Evolutionary conservation across 2,113 vertebrate genomes (phyloP).

Genomic region (Climacteris rufus): DNA sequence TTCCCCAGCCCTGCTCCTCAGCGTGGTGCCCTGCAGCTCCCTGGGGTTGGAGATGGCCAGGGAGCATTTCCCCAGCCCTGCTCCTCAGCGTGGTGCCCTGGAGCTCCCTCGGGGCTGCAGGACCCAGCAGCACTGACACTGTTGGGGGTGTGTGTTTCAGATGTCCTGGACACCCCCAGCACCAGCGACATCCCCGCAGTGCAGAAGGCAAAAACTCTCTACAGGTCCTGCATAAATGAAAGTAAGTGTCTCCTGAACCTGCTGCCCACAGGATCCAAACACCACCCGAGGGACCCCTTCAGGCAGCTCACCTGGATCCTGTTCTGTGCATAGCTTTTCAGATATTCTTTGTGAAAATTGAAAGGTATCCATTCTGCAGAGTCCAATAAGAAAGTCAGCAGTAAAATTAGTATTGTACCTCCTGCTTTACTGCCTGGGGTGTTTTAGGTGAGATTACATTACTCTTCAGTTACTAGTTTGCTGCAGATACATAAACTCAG

Average conservation of each 20-base stretch:
- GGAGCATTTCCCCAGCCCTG: neutral
- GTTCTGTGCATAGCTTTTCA: neutral
- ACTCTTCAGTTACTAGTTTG: neutral
- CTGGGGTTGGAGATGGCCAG: neutral
- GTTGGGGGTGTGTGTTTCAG: slow-evolving; percentile 64
- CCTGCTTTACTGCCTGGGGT: neutral
- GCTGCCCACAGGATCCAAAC: rapidly evolving
- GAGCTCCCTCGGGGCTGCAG: neutral
- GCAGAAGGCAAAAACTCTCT: slow-evolving; percentile 90
- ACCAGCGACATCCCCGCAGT: slow-evolving; percentile 75
- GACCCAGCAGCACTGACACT: neutral
- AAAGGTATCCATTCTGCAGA: neutral
- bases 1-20: neutral
- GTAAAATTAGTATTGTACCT: neutral
- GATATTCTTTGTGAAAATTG: neutral
- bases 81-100: neutral
- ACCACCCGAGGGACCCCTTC: neutral
- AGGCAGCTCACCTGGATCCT: neutral
- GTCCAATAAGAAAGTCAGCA: neutral
- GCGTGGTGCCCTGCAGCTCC: neutral
- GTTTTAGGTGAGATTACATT: neutral
- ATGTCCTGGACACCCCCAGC: slow-evolving; percentile 80
- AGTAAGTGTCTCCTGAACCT: slow-evolving; percentile 74
- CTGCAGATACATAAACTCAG: neutral
- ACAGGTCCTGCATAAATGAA: slow-evolving; percentile 91